phyloP scores from a whole-genome alignment of 2,797 vertebrate species.

The Lindbergichthys nudifrons region DNA sequence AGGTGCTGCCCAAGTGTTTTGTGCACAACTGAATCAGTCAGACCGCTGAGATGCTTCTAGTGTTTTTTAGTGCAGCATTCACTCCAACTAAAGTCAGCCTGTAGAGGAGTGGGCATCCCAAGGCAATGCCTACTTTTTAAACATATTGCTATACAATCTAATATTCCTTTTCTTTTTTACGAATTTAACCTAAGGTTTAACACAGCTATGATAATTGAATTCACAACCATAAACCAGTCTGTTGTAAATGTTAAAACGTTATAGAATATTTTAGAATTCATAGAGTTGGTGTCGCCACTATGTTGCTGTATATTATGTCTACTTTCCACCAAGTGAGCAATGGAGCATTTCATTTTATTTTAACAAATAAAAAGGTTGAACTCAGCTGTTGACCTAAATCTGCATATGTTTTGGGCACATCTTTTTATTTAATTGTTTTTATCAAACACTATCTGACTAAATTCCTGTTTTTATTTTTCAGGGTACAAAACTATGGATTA shows the following conservation, averaged over 20 bases:
- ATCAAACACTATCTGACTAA: neutral
- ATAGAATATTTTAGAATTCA: neutral
- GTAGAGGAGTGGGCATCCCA: neutral
- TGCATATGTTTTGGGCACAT: no score
- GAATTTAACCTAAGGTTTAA: no score
- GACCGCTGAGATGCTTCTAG: neutral
- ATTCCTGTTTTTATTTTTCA: slow-evolving; percentile 73
- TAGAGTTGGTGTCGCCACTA: neutral
- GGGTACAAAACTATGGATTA: slow-evolving; percentile 99
- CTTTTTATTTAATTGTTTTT: no score
- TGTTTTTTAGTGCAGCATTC: neutral
- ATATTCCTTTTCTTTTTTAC: neutral
- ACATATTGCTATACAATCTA: neutral
- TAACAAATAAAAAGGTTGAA: no score
- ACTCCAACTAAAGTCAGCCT: neutral
- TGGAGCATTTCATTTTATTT: no score
- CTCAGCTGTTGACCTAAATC: no score
- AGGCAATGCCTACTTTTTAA: neutral
- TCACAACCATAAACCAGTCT: no score
- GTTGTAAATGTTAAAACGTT: neutral
- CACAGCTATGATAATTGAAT: no score
- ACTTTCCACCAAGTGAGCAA: no score
- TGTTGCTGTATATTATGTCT: neutral
- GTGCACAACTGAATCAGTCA: neutral
- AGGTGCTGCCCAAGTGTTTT: neutral